Conservation (phyloP, 2,888 invertebrate species). For the Callyntrura sp. region DNA sequence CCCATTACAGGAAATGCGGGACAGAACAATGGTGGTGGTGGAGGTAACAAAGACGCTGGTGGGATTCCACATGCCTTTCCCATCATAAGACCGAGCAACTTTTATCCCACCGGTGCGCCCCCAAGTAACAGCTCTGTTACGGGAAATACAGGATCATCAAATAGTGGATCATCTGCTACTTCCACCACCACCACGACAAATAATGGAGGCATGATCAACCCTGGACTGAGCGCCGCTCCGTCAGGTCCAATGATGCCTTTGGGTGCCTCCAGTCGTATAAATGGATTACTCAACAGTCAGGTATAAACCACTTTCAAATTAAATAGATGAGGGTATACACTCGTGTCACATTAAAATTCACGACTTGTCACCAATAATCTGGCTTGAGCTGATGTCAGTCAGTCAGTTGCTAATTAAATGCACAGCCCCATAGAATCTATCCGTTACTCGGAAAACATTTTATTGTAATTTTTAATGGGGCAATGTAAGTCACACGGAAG, state of each 20-base stretch:
- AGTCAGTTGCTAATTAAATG: too few species aligned
- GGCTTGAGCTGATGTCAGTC: too few species aligned
- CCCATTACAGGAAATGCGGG: constrained; percentile 75
- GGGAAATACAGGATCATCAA: constrained; percentile 34
- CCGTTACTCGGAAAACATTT: too few species aligned
- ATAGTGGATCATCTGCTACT: constrained; percentile 22
- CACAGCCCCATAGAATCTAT: too few species aligned
- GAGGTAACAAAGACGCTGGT: constrained; percentile 38
- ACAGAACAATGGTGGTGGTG: constrained; percentile 50
- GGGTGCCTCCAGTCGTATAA: constrained; percentile 63
- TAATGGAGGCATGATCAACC: constrained; percentile 67
- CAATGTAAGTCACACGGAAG: too few species aligned
- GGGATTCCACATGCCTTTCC: constrained; percentile 76
- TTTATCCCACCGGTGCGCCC: constrained; percentile 82
- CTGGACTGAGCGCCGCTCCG: constrained; percentile 64
- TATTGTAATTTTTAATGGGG: too few species aligned
- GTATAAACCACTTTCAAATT: too few species aligned
- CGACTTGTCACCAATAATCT: too few species aligned
- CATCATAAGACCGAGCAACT: constrained; percentile 80
- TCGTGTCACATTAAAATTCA: too few species aligned
- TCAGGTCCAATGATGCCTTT: constrained; percentile 66
- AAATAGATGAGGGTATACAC: too few species aligned
- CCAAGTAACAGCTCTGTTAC: constrained; percentile 73
- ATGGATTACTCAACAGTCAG: constrained; percentile 74
- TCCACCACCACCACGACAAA: constrained; percentile 48